Conservation (phyloP, 2,888 invertebrate species). For the Harmothoe impar region DNA sequence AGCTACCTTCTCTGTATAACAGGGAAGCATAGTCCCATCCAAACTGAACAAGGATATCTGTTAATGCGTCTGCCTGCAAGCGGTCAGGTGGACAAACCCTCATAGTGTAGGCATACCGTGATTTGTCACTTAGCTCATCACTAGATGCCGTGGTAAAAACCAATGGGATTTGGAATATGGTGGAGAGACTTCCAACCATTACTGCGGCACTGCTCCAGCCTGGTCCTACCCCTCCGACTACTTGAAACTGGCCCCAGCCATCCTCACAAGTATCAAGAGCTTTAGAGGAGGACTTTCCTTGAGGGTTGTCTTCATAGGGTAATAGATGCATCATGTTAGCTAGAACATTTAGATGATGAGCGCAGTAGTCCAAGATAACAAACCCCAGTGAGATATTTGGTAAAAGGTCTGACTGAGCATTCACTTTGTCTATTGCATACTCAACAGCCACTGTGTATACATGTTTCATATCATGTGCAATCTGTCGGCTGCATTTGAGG, state of each 20-base stretch:
- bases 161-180: slow-evolving; percentile 37
- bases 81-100: slow-evolving; percentile 59
- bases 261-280: background rate
- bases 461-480: background rate
- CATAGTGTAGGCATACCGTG: slow-evolving; percentile 54
- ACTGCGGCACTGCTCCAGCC: slow-evolving; percentile 8
- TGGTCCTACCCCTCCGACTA: slow-evolving; percentile 59
- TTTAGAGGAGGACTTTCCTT: background rate
- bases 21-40: slow-evolving; percentile 38
- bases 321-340: slow-evolving; percentile 71
- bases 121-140: slow-evolving; percentile 62
- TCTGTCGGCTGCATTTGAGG: background rate
- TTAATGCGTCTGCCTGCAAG: slow-evolving; percentile 26
- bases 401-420: slow-evolving; percentile 69
- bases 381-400: slow-evolving; percentile 73
- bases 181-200: slow-evolving; percentile 27
- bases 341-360: slow-evolving; percentile 70
- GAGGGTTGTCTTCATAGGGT: background rate
- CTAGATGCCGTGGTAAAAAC: slow-evolving; percentile 36
- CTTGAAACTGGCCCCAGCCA: background rate
- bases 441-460: slow-evolving; percentile 68
- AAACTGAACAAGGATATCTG: background rate
- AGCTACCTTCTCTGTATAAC: slow-evolving; percentile 20
- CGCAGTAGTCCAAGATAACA: slow-evolving; percentile 73
- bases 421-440: slow-evolving; percentile 72